These are phyloP conservation scores for Rhadina sibilatrix DNA, from an alignment of 2,113 vertebrate genomes.

Conservation along the genomic window DNA sequence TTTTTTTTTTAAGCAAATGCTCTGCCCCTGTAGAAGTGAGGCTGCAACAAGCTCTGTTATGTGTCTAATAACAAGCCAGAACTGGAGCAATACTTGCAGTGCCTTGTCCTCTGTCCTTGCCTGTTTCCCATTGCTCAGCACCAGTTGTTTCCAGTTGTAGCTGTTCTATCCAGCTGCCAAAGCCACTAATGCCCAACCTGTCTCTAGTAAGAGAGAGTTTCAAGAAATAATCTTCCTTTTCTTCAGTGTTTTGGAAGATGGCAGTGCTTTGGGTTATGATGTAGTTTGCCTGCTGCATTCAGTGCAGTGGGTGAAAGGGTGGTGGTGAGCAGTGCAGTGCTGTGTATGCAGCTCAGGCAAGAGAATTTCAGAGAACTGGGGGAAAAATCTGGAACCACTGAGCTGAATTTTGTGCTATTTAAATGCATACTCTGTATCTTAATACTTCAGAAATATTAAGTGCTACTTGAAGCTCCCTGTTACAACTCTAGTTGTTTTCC, in stretches of 20 bases:
- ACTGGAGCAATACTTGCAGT: neutral
- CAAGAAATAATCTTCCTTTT: neutral
- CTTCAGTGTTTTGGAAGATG: neutral
- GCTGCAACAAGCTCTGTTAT: neutral
- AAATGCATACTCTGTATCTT: neutral
- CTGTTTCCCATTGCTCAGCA: neutral
- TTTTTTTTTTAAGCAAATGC: neutral
- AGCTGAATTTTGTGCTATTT: neutral
- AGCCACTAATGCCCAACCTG: slow-evolving; percentile 6
- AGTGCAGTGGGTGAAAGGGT: neutral
- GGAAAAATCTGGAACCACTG: neutral
- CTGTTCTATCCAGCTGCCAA: slow-evolving; percentile 10
- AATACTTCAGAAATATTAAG: neutral
- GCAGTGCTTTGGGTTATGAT: neutral
- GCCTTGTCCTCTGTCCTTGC: neutral
- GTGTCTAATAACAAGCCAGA: neutral
- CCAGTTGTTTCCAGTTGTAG: slow-evolving; percentile 7
- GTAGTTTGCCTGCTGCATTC: neutral
- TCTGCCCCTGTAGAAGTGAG: neutral
- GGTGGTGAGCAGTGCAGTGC: neutral
- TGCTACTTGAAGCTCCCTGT: neutral
- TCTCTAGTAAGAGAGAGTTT: neutral
- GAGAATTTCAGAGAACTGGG: neutral
- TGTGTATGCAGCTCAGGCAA: neutral
- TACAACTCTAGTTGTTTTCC: neutral